A percentile compares a stretch with the other conserved stretches of the same genome.
Conservation (phyloP, 53 echinoderm and acorn worm species). For the Stichopus horrens region DNA sequence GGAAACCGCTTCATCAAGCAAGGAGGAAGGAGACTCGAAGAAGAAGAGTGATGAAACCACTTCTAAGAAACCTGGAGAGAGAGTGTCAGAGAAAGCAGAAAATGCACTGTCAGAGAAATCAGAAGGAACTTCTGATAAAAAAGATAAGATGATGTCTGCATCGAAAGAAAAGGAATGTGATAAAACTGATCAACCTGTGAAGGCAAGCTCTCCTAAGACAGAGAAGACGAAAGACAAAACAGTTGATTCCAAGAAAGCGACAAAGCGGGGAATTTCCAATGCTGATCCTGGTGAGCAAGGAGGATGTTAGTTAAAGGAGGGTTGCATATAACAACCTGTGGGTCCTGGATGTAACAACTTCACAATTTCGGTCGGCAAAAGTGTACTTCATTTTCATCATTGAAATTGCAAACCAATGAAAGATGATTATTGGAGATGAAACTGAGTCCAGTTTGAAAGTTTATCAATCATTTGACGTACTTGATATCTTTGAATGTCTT, state of each 20-base stretch:
- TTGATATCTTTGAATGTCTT: too few relatives aligned
- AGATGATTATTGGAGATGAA: too few relatives aligned
- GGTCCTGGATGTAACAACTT: too few relatives aligned
- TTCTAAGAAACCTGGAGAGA: neutral
- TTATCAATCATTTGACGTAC: too few relatives aligned
- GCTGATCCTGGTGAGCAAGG: neutral
- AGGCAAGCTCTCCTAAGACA: neutral
- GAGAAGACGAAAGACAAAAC: neutral
- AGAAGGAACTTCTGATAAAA: constrained; percentile 15
- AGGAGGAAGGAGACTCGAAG: neutral
- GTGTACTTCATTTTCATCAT: too few relatives aligned
- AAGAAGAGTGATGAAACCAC: constrained; percentile 33
- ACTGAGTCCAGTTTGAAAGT: too few relatives aligned
- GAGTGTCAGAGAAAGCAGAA: constrained; percentile 46
- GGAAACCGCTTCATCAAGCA: neutral
- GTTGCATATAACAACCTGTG: too few relatives aligned
- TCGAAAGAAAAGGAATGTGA: too few relatives aligned
- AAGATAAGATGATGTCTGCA: neutral
- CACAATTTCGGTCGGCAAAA: too few relatives aligned
- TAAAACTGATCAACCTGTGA: too few relatives aligned
- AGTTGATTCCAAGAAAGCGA: neutral
- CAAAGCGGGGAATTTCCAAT: neutral
- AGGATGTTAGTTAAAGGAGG: neutral
- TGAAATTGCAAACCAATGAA: too few relatives aligned
- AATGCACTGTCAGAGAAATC: constrained; percentile 37